Conservation (phyloP, 2,113 vertebrate genomes). For the Tamias sibiricus region DNA sequence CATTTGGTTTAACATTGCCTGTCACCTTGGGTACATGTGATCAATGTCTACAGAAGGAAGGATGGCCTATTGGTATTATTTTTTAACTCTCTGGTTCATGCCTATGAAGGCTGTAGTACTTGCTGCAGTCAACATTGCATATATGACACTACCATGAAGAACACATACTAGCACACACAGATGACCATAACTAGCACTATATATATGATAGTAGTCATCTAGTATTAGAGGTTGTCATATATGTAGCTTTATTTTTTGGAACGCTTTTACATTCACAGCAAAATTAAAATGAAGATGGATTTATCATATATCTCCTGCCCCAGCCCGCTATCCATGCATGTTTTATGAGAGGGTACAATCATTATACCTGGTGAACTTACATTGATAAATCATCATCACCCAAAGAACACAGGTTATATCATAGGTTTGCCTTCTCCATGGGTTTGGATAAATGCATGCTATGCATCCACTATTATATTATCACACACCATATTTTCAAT, state of each 20-base stretch:
- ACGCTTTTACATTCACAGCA: not conserved
- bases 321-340: not conserved
- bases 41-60: not conserved
- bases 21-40: not conserved
- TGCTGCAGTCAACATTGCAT: not conserved
- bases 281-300: not conserved
- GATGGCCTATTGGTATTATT: not conserved
- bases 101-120: not conserved
- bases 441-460: not conserved
- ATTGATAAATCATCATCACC: not conserved
- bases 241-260: not conserved
- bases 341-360: not conserved
- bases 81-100: not conserved
- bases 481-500: not conserved
- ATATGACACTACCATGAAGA: not conserved
- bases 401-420: not conserved
- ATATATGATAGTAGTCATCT: not conserved
- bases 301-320: not conserved
- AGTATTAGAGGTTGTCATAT: not conserved
- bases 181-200: not conserved
- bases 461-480: not conserved
- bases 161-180: not conserved
- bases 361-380: not conserved
- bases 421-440: not conserved
- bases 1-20: not conserved